phyloP scores from a whole-genome alignment of 2,888 invertebrate genomes.

The Melanchra persicariae region DNA sequence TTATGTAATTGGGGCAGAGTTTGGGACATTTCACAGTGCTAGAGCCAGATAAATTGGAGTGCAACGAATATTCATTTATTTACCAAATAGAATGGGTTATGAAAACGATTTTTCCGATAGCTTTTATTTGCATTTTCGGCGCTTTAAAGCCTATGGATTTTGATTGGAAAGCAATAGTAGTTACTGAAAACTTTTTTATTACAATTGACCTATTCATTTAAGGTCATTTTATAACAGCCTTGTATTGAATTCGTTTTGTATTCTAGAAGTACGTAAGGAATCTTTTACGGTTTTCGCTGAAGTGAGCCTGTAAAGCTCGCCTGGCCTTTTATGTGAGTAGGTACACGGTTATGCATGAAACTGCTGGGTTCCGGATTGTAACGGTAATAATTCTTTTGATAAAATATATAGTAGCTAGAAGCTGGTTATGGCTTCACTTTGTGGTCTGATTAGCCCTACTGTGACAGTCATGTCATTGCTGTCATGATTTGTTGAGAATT shows the following conservation, averaged over 20 bases:
- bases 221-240: background rate
- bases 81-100: slow-evolving; percentile 6
- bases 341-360: slow-evolving; percentile 37
- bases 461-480: no score
- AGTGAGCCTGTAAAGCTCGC: slow-evolving; percentile 27
- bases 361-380: background rate
- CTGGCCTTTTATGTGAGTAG: slow-evolving; percentile 23
- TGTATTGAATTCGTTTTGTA: slow-evolving; percentile 23
- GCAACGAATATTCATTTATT: slow-evolving; percentile 43
- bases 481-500: no score
- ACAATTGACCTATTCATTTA: background rate
- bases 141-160: slow-evolving; percentile 1
- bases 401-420: background rate
- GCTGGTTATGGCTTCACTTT: background rate
- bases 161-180: background rate
- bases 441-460: background rate
- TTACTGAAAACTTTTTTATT: background rate
- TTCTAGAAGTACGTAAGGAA: slow-evolving; percentile 6
- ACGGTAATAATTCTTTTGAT: slow-evolving; percentile 9
- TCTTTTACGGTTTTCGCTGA: slow-evolving; percentile 23
- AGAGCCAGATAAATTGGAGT: slow-evolving; percentile 13
- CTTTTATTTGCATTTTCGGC: slow-evolving; percentile 20
- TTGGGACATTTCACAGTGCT: background rate
- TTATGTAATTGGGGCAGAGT: slow-evolving; percentile 50
- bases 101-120: slow-evolving; percentile 17